phyloP scores from a whole-genome alignment of 2,888 invertebrate species.

The Cordilura impudica region DNA sequence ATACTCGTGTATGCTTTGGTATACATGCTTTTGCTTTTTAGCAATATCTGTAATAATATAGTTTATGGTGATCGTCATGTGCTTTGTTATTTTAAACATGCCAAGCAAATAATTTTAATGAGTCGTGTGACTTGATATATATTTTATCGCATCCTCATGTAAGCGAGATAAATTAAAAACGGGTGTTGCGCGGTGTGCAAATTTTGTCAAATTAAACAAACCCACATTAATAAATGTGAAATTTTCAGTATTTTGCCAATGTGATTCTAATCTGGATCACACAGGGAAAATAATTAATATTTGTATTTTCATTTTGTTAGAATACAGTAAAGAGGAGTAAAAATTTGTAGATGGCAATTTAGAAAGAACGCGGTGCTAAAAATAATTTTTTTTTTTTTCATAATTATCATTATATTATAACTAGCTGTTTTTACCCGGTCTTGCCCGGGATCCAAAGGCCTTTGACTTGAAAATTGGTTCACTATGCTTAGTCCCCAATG shows the following conservation, averaged over 20 bases:
- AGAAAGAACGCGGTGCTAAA: too few relatives aligned
- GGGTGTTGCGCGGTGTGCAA: conserved; percentile 57
- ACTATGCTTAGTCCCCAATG: too few relatives aligned
- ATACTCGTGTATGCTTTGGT: too few relatives aligned
- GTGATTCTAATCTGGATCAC: conserved; percentile 41
- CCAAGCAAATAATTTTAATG: conserved; percentile 8
- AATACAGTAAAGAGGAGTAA: conserved; percentile 13
- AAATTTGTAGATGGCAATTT: not conserved
- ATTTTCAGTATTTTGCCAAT: conserved; percentile 44
- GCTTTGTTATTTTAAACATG: conserved; percentile 10
- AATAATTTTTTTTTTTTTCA: too few relatives aligned
- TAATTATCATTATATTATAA: too few relatives aligned
- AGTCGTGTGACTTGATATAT: conserved; percentile 39
- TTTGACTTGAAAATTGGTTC: too few relatives aligned
- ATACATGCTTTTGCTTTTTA: not conserved
- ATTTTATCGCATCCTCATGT: conserved; percentile 31
- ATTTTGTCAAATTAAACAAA: conserved; percentile 49
- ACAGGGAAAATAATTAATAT: conserved; percentile 17
- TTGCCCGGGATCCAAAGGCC: too few relatives aligned
- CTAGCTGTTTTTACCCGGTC: too few relatives aligned
- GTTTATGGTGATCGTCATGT: not conserved
- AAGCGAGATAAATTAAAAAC: conserved; percentile 16
- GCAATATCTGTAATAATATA: not conserved
- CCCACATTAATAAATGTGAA: conserved; percentile 21
- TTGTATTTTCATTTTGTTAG: not conserved